phyloP scores from a whole-genome alignment of 2,113 vertebrate genomes.

The Indicator maculatus region DNA sequence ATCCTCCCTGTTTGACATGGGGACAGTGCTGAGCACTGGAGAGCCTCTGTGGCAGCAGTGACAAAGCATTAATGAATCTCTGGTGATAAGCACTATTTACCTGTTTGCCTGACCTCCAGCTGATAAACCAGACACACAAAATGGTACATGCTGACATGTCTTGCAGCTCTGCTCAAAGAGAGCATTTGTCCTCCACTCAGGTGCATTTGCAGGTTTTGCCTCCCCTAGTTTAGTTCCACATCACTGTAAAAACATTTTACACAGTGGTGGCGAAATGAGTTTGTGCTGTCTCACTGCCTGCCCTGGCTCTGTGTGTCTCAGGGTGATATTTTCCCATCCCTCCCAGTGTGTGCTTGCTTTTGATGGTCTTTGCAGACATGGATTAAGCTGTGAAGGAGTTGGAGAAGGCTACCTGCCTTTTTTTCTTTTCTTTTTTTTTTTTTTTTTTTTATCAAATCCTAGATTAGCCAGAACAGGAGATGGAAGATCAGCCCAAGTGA shows the following conservation, averaged over 20 bases:
- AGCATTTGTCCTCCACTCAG: not conserved
- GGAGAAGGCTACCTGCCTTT: not conserved
- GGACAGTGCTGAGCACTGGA: not conserved
- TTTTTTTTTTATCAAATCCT: conserved; percentile 8
- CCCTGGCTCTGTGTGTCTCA: not conserved
- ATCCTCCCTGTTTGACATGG: accelerated
- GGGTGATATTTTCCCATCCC: not conserved
- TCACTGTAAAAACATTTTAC: not conserved
- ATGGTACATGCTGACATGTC: not conserved
- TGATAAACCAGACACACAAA: not conserved
- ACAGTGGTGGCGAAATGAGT: not conserved
- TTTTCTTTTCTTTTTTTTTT: not conserved
- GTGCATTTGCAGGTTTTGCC: not conserved
- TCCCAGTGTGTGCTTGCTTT: not conserved
- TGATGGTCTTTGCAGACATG: not conserved
- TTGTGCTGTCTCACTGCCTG: not conserved
- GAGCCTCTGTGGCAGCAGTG: not conserved
- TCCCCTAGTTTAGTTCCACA: not conserved
- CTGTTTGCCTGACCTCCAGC: not conserved
- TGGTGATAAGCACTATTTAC: not conserved
- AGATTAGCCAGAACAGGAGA: conserved; percentile 37
- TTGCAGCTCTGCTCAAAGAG: not conserved
- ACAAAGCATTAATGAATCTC: not conserved
- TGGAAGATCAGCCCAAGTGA: conserved; percentile 38
- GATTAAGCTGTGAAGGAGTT: not conserved